Evolutionary conservation across 2,113 vertebrate genomes (phyloP).

Genomic region (Helogale parvula): DNA sequence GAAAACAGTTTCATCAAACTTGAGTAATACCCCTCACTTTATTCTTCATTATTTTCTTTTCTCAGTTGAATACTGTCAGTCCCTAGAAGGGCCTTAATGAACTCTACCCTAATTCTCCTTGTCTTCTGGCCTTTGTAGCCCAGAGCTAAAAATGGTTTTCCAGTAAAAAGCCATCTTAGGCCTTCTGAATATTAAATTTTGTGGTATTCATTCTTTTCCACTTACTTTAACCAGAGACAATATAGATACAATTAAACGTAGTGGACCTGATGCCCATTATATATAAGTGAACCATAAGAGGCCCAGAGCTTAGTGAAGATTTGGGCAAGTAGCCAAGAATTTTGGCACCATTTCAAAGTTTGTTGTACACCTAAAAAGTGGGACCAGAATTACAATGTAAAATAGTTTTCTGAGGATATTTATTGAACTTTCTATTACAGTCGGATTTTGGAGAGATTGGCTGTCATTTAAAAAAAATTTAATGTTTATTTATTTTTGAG

Average conservation of each 20-base stretch:
- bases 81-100: background rate
- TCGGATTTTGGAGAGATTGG: background rate
- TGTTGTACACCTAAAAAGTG: background rate
- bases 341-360: slow-evolving; percentile 31
- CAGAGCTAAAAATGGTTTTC: slow-evolving; percentile 9
- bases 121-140: background rate
- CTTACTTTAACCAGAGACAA: slow-evolving; percentile 65
- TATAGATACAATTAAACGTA: slow-evolving; percentile 67
- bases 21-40: background rate
- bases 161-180: slow-evolving; percentile 19
- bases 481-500: too few relatives aligned
- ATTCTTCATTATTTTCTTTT: background rate
- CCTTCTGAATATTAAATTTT: slow-evolving; percentile 53
- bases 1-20: slow-evolving; percentile 4
- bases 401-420: background rate
- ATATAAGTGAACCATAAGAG: slow-evolving; percentile 30
- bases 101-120: slow-evolving; percentile 9
- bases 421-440: background rate
- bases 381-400: background rate
- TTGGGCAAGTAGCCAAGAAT: slow-evolving; percentile 46
- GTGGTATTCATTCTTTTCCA: slow-evolving; percentile 54
- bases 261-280: slow-evolving; percentile 57
- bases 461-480: background rate
- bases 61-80: background rate
- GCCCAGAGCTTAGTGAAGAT: slow-evolving; percentile 44